Base-by-base conservation (phyloP, 2,797 vertebrate species). In the Syndactyla subalaris region DNA sequence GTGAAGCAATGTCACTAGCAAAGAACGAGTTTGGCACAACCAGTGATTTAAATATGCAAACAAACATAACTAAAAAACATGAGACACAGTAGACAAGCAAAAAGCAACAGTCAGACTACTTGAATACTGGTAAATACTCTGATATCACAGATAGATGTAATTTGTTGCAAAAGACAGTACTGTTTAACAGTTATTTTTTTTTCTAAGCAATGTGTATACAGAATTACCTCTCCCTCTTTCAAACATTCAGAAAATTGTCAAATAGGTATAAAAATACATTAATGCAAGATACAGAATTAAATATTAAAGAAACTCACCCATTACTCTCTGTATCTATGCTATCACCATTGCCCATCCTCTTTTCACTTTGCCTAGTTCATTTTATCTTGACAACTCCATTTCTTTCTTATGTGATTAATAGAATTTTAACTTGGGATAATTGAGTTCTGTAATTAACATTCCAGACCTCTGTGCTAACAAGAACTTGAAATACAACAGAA, bases 401-500 rank as follows among this genome's bases (percentile, higher is more conserved):
- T 93, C 48, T 85, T 74, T 71, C 39, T 11, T 12, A 5, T 34
- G 57, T 58, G 61, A 86, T 68, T 85, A 89, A 85, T 22, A 61
- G 67, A 91, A 92, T 79, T 92, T 85, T 91, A 93, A 61, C 59
- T 54, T 67, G 58, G 84, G 74, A 67, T 87, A 95, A 89, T 22
- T 82, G 67, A 93, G 34, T 79, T 85, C 57, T 89, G 21, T 89
- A 92, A 95, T 95, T 92, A 92, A 67, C 57, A 77, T 92, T 77
- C 19, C 38, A 92, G 91, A 52, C 55, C n/a, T 79, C 68, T 85
- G 14, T 65, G 57, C 4, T 82, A 89, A 57, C 22, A 54, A 57
- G 55, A 63, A 86, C 49, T 71, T 92, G n/a, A 82, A 87, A 91
- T 49, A 70, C 43, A 76, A 45, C 27, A 84, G 39, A 92, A 95